Evolutionary conservation across 2,888 invertebrate species (phyloP), one percentile per base, ranked within the genome.

Genomic region (Brachypalpus laphriformis): DNA sequence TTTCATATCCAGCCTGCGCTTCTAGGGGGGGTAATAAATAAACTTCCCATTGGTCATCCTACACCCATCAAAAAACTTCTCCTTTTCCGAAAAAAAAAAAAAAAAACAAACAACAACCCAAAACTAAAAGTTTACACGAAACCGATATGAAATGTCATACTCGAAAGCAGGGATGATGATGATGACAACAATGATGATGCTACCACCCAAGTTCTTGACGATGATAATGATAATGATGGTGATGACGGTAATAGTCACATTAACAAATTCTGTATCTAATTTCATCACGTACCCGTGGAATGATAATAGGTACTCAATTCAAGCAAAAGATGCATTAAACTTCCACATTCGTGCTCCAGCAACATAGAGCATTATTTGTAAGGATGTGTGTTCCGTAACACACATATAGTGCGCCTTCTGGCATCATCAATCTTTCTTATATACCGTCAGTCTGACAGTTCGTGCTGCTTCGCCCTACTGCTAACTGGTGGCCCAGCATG

Each of bases 201-300:
- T 25, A 28, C 18, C 31, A 22, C 40, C 49, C 71, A 56, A 56
- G 9, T 57, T 75, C 47, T 65, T 65, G 42, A 65, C 56, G 57
- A 37, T 40, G 47, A 61, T 63, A 57, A 57, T 45, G 63, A 75
- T 49, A 18, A 63, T 28, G 56, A 65, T 42, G 63, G 22, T 71
- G 76, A 72, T 68, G 66, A 78, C 40, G 61, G 61, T 68, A 68
- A 63, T 68, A 49, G 63, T 74, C 68, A 63, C 78, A 83, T 78
- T 78, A 78, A 68, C 56, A 83, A 74, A 78, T 78, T 83, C 34
- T 63, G 54, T 63, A 68, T 74, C 78, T 83, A 72, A 74, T 83
- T 78, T 72, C 61, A 63, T 68, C 78, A 78, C 78, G 72, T 78
- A 74, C 7, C 56, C 47, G 57, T 82, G 65, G 51, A 76, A 65